Base-by-base conservation (phyloP, 2,797 vertebrate genomes). In the Danio kyathit region DNA sequence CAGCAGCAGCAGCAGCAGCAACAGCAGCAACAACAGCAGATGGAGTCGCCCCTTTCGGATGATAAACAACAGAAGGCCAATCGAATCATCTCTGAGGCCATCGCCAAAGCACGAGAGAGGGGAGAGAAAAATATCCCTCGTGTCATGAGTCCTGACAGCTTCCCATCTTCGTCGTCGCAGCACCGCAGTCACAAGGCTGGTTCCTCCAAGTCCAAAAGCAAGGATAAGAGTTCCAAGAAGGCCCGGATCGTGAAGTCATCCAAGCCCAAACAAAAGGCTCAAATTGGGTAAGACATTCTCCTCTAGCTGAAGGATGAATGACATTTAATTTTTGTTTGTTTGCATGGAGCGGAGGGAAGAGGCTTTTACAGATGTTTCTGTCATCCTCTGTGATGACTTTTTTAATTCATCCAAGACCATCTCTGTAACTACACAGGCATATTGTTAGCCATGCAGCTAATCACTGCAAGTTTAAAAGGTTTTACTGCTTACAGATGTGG, bases 51-150 rank as follows among this genome's bases (percentile, higher is more conserved):
- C 41, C 49, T 79, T 46, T 48, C 79, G 21, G 97, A 95, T 90
- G 98, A 97, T 89, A 99, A 99, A 89, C 98, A 99, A 91, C 97
- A 97, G 89, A 99, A 99, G 90, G 98, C 98, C 66, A 99, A 99
- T 90, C 95, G 97, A 87, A 99, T 99, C 87, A 99, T 99, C 93
- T 98, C 97, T 0, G 98, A 99, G 89, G 98, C 97, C 19, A 98
- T 97, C 86, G 98, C 96, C 74, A 98, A 97, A 92, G 98, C 97
- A 59, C 96, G 96, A 86, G 97, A 98, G 86, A 96, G 97, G 56
- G 98, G 97, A 78, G 98, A 97, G 90, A 96, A 97, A 90, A 99
- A 99, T 93, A 99, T 98, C 90, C 97, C 97, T 8, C 93, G 98
- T 54, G 96, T 99, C 76, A 98, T 99, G 97, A 99, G 97, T 87